Evolutionary conservation across 2,888 invertebrate species (phyloP).

Genomic region (Melieria picta): DNA sequence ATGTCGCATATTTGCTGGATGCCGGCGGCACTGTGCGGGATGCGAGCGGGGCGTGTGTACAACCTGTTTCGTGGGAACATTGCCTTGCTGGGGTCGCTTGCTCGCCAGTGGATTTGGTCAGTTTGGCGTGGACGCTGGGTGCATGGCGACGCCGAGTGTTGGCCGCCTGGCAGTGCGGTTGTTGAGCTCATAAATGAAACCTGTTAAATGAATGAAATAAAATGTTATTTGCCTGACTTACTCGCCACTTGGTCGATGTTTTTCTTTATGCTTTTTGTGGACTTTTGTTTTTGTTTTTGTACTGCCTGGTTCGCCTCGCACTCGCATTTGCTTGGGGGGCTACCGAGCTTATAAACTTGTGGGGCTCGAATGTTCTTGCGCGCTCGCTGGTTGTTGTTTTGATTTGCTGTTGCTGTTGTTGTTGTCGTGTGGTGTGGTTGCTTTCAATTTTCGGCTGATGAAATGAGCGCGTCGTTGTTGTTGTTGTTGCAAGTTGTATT

Average conservation of each 20-base stretch:
- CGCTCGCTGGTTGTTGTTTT: neutral
- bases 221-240: slow-evolving; percentile 57
- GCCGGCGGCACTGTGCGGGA: neutral
- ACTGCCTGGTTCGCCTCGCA: slow-evolving; percentile 19
- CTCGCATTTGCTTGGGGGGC: slow-evolving; percentile 24
- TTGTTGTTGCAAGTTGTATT: neutral
- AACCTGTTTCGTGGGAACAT: slow-evolving; percentile 67
- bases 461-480: neutral
- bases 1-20: slow-evolving; percentile 9
- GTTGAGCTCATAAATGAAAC: slow-evolving; percentile 62
- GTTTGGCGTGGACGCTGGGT: slow-evolving; percentile 20
- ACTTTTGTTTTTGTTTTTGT: slow-evolving; percentile 41
- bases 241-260: slow-evolving; percentile 17
- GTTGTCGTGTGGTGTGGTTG: too few species aligned
- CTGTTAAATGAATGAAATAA: slow-evolving; percentile 67
- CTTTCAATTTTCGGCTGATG: neutral
- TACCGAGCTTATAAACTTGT: neutral
- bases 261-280: slow-evolving; percentile 44
- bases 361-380: neutral
- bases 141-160: slow-evolving; percentile 17
- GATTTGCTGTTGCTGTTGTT: neutral
- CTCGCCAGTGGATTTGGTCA: slow-evolving; percentile 13
- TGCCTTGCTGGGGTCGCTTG: slow-evolving; percentile 56
- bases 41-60: slow-evolving; percentile 38
- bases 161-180: slow-evolving; percentile 31